A percentile compares a stretch with the other conserved stretches of the same genome.
phyloP scores from a whole-genome alignment of 2,888 invertebrate species.

The Drosophila niveifrons region DNA sequence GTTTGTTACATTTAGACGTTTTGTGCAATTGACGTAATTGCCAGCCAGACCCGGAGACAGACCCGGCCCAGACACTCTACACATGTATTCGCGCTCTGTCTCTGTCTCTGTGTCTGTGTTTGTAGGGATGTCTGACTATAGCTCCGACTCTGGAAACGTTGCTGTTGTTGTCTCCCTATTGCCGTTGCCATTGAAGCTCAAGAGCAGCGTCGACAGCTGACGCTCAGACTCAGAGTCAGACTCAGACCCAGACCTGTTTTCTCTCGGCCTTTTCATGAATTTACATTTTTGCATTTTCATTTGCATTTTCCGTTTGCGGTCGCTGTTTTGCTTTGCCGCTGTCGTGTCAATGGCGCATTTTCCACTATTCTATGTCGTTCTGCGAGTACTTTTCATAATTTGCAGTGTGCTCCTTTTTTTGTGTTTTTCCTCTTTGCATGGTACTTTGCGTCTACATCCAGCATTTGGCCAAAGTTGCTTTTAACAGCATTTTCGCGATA shows the following conservation, averaged over 20 bases:
- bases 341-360: constrained; percentile 46
- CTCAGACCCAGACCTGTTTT: constrained; percentile 55
- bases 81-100: constrained; percentile 12
- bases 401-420: constrained; percentile 46
- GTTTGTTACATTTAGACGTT: constrained; percentile 75
- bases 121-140: constrained; percentile 32
- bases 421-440: constrained; percentile 40
- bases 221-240: constrained; percentile 8
- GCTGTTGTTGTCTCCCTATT: constrained; percentile 35
- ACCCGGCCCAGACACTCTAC: constrained; percentile 61
- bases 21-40: constrained; percentile 79
- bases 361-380: constrained; percentile 50
- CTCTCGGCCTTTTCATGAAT: constrained; percentile 69
- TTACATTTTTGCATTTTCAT: constrained; percentile 67
- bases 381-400: constrained; percentile 70
- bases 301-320: constrained; percentile 52
- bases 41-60: constrained; percentile 52
- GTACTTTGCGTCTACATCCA: constrained; percentile 63
- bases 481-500: constrained; percentile 25
- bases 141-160: constrained; percentile 22
- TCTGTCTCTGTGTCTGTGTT: constrained; percentile 12
- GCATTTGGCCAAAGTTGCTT: constrained; percentile 36
- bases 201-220: constrained; percentile 69
- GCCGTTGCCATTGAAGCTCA: constrained; percentile 73
- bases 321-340: constrained; percentile 19